These are phyloP conservation scores for Mythimna pallens DNA, from an alignment of 2,888 invertebrate genomes.

Conservation along the genomic window DNA sequence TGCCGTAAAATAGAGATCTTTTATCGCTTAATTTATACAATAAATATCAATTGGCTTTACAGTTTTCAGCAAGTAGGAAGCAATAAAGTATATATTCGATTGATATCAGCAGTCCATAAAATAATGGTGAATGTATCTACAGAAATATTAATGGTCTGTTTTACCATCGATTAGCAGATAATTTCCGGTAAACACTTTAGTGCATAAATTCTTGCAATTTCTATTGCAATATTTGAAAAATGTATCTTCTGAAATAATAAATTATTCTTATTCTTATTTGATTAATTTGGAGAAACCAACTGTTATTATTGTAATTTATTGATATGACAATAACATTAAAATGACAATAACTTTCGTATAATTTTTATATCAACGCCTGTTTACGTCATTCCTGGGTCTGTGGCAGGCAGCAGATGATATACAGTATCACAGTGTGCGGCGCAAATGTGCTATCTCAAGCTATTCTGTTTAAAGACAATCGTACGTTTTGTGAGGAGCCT, in stretches of 20 bases:
- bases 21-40: slow-evolving; percentile 2
- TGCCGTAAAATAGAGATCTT: not conserved
- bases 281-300: not conserved
- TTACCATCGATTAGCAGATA: not conserved
- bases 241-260: too few species aligned
- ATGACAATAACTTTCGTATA: not conserved
- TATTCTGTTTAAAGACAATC: slow-evolving; percentile 79
- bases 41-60: slow-evolving; percentile 19
- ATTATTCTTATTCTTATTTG: too few species aligned
- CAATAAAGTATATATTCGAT: slow-evolving; percentile 1
- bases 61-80: slow-evolving; percentile 16
- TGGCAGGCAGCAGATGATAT: slow-evolving; percentile 77
- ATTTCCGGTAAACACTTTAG: not conserved
- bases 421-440: slow-evolving; percentile 79
- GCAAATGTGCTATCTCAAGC: slow-evolving; percentile 82
- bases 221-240: not conserved
- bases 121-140: not conserved
- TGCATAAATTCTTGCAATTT: not conserved
- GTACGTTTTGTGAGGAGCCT: slow-evolving; percentile 45
- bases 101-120: slow-evolving; percentile 8
- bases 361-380: slow-evolving; percentile 7
- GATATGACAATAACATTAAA: too few species aligned
- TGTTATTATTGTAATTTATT: not conserved
- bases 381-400: slow-evolving; percentile 60
- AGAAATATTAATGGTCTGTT: slow-evolving; percentile 1